Evolutionary conservation across 1,140 invertebrate species (phyloP).

Genomic region (Branchinecta lindahli): DNA sequence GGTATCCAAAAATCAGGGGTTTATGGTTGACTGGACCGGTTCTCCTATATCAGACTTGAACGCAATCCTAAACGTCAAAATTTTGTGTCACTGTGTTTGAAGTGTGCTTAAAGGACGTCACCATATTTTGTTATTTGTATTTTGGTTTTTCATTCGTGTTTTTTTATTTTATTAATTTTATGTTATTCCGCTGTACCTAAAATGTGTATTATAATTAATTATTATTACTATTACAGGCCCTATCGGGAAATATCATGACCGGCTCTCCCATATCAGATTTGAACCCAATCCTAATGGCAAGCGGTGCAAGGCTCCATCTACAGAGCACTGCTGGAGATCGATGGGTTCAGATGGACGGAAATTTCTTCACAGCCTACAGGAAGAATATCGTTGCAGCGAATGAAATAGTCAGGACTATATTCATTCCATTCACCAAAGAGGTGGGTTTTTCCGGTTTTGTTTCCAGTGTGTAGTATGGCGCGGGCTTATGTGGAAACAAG

Average conservation of each 20-base stretch:
- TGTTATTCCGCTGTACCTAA: too few relatives aligned
- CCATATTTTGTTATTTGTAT: too few relatives aligned
- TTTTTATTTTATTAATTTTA: too few relatives aligned
- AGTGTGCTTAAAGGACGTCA: too few relatives aligned
- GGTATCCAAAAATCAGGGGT: too few relatives aligned
- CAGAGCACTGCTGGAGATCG: slow-evolving; percentile 40
- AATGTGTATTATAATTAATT: too few relatives aligned
- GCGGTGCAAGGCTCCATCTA: slow-evolving; percentile 39
- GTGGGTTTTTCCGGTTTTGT: slow-evolving; percentile 26
- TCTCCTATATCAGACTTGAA: too few relatives aligned
- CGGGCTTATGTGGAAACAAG: too few relatives aligned
- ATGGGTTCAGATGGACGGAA: slow-evolving; percentile 53
- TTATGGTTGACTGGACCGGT: too few relatives aligned
- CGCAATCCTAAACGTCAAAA: too few relatives aligned
- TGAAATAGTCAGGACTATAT: slow-evolving; percentile 62
- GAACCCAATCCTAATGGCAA: slow-evolving; percentile 76
- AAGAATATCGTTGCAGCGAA: slow-evolving; percentile 53
- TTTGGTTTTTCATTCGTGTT: too few relatives aligned
- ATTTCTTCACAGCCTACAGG: slow-evolving; percentile 76
- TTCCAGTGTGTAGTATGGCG: not conserved
- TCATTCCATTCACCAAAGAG: slow-evolving; percentile 43
- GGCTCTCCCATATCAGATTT: slow-evolving; percentile 91
- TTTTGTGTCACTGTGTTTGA: too few relatives aligned
- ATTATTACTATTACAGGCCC: slow-evolving; percentile 35
- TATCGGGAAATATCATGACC: slow-evolving; percentile 87